Evolutionary conservation across 2,888 invertebrate genomes (phyloP).

Genomic region (Drosophila eohydei): DNA sequence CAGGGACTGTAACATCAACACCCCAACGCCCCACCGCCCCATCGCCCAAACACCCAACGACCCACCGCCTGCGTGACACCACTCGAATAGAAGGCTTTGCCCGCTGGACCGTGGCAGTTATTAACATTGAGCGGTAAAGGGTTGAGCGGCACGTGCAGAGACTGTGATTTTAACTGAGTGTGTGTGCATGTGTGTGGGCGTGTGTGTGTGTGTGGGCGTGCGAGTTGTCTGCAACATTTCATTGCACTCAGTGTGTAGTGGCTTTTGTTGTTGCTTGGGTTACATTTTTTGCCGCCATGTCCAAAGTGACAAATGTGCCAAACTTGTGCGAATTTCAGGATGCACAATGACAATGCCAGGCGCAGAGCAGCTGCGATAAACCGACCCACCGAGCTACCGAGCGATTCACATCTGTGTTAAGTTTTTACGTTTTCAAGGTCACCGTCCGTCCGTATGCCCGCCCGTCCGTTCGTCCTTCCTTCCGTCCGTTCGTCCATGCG

Average conservation of each 20-base stretch:
- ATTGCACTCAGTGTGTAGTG: conserved; percentile 45
- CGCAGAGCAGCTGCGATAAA: conserved; percentile 8
- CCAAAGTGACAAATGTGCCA: conserved; percentile 66
- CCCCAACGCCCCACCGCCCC: background rate
- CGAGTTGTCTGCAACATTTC: conserved; percentile 54
- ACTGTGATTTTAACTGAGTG: conserved; percentile 33
- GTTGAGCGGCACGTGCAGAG: conserved; percentile 5
- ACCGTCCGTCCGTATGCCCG: conserved; percentile 1
- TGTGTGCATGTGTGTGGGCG: conserved; percentile 5
- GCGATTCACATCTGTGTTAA: conserved; percentile 28
- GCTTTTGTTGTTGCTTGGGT: conserved; percentile 9
- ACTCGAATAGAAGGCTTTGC: conserved; percentile 9
- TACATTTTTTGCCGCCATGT: conserved; percentile 27
- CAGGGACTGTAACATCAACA: conserved; percentile 15
- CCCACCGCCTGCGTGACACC: background rate
- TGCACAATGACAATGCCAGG: conserved; percentile 45
- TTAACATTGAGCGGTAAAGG: conserved; percentile 58
- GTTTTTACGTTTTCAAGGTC: conserved; percentile 55
- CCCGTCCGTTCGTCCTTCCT: background rate
- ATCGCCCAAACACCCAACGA: background rate
- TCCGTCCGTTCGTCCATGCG: background rate
- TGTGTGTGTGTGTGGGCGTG: background rate
- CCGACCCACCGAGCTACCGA: background rate
- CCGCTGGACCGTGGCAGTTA: conserved; percentile 44
- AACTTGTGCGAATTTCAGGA: conserved; percentile 54